Percentiles rank a stretch among this genome's conserved stretches.
Conservation (phyloP, 2,797 vertebrate species). For the Muraenolepis orangiensis region DNA sequence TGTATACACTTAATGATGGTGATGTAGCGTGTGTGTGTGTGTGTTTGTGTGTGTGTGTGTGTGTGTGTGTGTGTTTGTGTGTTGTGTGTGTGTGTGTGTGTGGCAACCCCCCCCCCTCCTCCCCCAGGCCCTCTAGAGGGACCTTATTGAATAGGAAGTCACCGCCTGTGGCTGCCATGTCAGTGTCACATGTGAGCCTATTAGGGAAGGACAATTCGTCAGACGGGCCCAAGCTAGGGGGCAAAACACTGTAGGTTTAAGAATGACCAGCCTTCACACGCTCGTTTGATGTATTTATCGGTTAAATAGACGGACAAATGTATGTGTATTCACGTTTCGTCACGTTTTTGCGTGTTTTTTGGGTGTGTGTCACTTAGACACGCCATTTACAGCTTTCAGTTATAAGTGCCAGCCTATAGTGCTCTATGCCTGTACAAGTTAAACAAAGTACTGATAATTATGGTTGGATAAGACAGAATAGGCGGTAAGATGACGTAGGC, state of each 20-base stretch:
- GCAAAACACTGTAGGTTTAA: neutral
- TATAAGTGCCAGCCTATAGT: neutral
- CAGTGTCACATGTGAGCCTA: neutral
- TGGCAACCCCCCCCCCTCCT: neutral
- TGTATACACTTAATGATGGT: too few species aligned
- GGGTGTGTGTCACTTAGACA: neutral
- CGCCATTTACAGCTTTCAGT: neutral
- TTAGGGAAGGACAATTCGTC: neutral
- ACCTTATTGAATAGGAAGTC: neutral
- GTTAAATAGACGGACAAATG: neutral
- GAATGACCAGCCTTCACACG: neutral
- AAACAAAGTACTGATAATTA: neutral
- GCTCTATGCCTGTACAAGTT: neutral
- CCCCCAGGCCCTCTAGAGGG: neutral
- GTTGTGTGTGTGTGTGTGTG: neutral
- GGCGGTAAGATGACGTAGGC: neutral
- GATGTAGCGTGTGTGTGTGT: neutral
- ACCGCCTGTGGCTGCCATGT: neutral
- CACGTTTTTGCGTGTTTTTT: neutral
- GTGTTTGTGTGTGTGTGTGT: neutral
- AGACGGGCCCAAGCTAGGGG: neutral
- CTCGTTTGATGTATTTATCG: neutral
- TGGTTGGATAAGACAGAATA: neutral
- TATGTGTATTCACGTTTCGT: neutral
- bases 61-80: neutral